These are phyloP conservation scores for Rhagologus leucostigma DNA, from an alignment of 2,113 vertebrate species.

Conservation along the genomic window DNA sequence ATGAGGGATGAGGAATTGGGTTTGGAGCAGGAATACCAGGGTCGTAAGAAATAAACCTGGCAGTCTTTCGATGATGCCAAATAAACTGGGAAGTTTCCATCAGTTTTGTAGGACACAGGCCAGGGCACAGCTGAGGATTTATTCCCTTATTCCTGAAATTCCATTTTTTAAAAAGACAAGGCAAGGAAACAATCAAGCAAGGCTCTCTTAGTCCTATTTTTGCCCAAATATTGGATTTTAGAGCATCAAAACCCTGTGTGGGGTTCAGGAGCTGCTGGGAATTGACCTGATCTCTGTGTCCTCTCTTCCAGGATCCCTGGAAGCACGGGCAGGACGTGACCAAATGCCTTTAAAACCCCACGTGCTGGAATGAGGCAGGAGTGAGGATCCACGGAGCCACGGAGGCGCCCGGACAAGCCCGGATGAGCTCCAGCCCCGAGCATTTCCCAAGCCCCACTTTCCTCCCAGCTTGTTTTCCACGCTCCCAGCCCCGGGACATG, in stretches of 20 bases:
- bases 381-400: neutral
- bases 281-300: fast-evolving
- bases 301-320: neutral
- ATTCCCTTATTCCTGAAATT: neutral
- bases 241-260: neutral
- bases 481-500: neutral
- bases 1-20: neutral
- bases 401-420: neutral
- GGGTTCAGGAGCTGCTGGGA: neutral
- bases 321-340: neutral
- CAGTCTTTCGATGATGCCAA: neutral
- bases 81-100: neutral
- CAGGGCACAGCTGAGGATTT: neutral
- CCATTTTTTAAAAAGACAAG: neutral
- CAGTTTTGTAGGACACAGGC: neutral
- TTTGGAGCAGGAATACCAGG: neutral
- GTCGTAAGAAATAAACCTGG: neutral
- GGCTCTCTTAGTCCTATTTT: neutral
- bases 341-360: neutral
- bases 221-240: neutral
- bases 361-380: neutral
- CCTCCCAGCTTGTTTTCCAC: neutral
- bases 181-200: neutral
- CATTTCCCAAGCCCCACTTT: neutral
- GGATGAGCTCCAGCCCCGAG: neutral